Evolutionary conservation across 2,113 vertebrate genomes (phyloP).

Genomic region (Cynopterus brachyotis): DNA sequence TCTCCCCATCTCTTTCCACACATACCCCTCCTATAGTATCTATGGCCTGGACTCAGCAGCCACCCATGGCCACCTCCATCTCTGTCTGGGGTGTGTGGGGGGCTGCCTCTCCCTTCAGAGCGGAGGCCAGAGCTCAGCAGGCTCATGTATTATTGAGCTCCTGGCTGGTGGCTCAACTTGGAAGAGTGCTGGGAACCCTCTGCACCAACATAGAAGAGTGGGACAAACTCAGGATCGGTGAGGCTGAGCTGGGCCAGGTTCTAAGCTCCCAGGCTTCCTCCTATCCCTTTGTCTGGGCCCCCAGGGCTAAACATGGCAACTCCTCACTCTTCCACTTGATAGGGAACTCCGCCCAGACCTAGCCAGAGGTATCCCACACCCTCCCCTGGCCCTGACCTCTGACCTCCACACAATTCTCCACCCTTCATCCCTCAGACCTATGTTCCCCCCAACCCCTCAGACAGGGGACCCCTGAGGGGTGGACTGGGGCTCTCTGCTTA

Average conservation of each 20-base stretch:
- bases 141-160: not conserved
- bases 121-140: not conserved
- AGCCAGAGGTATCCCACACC: not conserved
- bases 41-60: not conserved
- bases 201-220: not conserved
- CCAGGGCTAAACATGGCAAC: not conserved
- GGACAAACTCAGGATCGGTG: not conserved
- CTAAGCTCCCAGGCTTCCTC: not conserved
- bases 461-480: not conserved
- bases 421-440: not conserved
- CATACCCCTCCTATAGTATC: not conserved
- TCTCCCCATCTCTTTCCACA: not conserved
- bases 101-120: not conserved
- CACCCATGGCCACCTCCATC: rapidly evolving
- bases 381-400: not conserved
- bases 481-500: not conserved
- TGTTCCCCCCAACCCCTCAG: not conserved
- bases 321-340: not conserved
- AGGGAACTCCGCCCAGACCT: not conserved
- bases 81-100: not conserved
- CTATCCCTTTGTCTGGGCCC: not conserved
- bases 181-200: not conserved
- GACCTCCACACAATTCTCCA: not conserved
- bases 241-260: not conserved
- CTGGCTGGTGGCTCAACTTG: not conserved